These are phyloP conservation scores for Elymnias hypermnestra DNA, from an alignment of 1,140 invertebrate species.

Conservation along the genomic window DNA sequence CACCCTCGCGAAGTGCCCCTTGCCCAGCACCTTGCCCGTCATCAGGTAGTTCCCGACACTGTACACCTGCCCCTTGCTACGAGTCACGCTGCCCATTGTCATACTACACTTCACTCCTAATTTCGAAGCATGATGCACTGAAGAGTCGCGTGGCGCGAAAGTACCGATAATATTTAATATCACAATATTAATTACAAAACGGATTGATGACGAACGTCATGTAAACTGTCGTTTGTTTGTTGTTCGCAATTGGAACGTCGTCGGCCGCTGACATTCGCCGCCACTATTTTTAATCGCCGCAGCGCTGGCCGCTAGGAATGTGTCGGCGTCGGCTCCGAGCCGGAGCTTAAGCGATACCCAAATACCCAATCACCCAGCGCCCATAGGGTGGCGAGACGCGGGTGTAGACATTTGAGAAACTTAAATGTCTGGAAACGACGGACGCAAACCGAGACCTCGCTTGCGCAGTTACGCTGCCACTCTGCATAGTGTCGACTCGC, in stretches of 20 bases:
- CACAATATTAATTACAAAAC: slow-evolving; percentile 29
- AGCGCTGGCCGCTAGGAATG: slow-evolving; percentile 1
- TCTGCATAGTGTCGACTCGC: too few species aligned
- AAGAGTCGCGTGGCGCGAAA: slow-evolving; percentile 22
- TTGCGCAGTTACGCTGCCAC: too few species aligned
- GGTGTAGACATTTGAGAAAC: too few species aligned
- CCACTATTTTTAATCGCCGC: slow-evolving; percentile 44
- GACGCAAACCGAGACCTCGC: too few species aligned
- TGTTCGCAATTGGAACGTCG: slow-evolving; percentile 53
- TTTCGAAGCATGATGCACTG: slow-evolving; percentile 26
- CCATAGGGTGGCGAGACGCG: too few species aligned
- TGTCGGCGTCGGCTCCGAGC: not conserved
- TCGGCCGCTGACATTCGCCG: slow-evolving; percentile 43
- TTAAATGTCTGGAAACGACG: too few species aligned
- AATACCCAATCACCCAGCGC: too few species aligned
- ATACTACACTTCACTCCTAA: slow-evolving; percentile 3
- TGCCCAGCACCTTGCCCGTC: slow-evolving; percentile 76
- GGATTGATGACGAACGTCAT: slow-evolving; percentile 41
- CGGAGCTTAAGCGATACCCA: too few species aligned
- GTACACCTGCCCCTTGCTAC: slow-evolving; percentile 55
- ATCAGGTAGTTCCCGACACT: slow-evolving; percentile 78
- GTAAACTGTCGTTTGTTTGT: slow-evolving; percentile 46
- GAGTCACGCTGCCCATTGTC: slow-evolving; percentile 40
- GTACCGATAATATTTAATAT: slow-evolving; percentile 12
- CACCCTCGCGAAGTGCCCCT: slow-evolving; percentile 79